Percentiles rank a stretch among this genome's conserved stretches.
These are phyloP conservation scores for Solen grandis DNA, from an alignment of 1,140 invertebrate genomes.

Conservation along the genomic window DNA sequence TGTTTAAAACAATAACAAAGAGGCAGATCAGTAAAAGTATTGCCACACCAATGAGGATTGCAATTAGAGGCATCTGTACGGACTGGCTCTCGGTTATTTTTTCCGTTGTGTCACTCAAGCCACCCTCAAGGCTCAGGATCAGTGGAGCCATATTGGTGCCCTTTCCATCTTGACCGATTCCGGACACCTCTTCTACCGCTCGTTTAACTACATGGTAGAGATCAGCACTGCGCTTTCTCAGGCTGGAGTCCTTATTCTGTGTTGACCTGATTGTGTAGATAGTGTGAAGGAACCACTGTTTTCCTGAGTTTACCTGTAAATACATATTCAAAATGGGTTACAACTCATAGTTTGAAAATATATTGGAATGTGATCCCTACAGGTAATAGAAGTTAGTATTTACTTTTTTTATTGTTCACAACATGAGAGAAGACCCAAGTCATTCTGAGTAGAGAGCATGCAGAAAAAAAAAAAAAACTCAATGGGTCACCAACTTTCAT, in stretches of 20 bases:
- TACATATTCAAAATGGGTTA: slow-evolving; percentile 26
- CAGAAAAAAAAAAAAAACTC: too few species aligned
- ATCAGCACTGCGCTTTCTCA: slow-evolving; percentile 4
- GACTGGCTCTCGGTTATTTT: slow-evolving; percentile 59
- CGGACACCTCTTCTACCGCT: slow-evolving; percentile 60
- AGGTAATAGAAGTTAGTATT: too few species aligned
- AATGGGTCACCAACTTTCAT: too few species aligned
- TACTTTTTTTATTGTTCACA: too few species aligned
- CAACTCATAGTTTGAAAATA: too few species aligned
- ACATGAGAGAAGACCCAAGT: too few species aligned
- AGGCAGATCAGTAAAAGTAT: slow-evolving; percentile 67
- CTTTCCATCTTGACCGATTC: slow-evolving; percentile 67
- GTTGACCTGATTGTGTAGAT: slow-evolving; percentile 78
- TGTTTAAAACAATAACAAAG: slow-evolving; percentile 66
- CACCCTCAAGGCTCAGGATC: slow-evolving; percentile 24
- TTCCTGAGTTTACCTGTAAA: slow-evolving; percentile 75
- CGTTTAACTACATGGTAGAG: slow-evolving; percentile 34
- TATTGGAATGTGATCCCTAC: too few species aligned
- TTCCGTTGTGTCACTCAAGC: slow-evolving; percentile 56
- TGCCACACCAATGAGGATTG: slow-evolving; percentile 65
- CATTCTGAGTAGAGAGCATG: too few species aligned
- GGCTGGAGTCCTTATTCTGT: neutral
- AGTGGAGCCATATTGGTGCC: slow-evolving; percentile 80
- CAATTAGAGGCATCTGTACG: slow-evolving; percentile 62
- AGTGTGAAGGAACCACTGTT: slow-evolving; percentile 81